A percentile compares a stretch with the other conserved stretches of the same genome.
phyloP scores from a whole-genome alignment of 2,888 invertebrate species.

The Pyrochroa serraticornis region DNA sequence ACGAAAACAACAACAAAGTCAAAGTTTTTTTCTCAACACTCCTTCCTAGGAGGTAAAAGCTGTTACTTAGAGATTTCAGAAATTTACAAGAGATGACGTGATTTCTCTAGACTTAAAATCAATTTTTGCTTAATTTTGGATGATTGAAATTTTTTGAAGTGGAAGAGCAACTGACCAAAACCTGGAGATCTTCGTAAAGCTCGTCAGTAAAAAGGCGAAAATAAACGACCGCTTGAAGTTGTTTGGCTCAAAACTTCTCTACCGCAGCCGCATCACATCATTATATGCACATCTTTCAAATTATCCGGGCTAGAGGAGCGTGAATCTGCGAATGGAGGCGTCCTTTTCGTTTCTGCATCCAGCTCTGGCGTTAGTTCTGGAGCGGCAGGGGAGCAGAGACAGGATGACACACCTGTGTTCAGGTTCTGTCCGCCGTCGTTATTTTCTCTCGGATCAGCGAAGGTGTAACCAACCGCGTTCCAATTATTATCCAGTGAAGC shows the following conservation, averaged over 20 bases:
- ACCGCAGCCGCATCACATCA: constrained; percentile 26
- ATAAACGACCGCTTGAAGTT: constrained; percentile 9
- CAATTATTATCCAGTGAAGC: constrained; percentile 55
- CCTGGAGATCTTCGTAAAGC: too few species aligned
- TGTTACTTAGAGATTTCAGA: too few species aligned
- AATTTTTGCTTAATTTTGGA: too few species aligned
- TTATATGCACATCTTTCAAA: constrained; percentile 27
- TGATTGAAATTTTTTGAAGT: too few species aligned
- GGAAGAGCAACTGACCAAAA: background rate
- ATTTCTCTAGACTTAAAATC: too few species aligned
- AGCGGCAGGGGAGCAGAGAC: background rate
- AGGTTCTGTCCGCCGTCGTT: constrained; percentile 51
- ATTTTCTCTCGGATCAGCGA: constrained; percentile 57
- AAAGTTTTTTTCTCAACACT: too few species aligned
- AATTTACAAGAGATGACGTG: too few species aligned
- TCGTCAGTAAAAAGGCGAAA: background rate
- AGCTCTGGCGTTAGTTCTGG: constrained; percentile 15
- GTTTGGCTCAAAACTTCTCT: background rate
- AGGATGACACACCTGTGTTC: constrained; percentile 33
- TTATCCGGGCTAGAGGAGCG: constrained; percentile 25
- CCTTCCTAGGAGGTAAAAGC: too few species aligned
- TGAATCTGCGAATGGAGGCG: constrained; percentile 27
- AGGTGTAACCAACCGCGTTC: constrained; percentile 56
- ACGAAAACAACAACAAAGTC: too few species aligned
- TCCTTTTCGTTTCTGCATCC: constrained; percentile 22